Conservation (phyloP, 2,888 invertebrate genomes). For the Cheilosia vulpina region DNA sequence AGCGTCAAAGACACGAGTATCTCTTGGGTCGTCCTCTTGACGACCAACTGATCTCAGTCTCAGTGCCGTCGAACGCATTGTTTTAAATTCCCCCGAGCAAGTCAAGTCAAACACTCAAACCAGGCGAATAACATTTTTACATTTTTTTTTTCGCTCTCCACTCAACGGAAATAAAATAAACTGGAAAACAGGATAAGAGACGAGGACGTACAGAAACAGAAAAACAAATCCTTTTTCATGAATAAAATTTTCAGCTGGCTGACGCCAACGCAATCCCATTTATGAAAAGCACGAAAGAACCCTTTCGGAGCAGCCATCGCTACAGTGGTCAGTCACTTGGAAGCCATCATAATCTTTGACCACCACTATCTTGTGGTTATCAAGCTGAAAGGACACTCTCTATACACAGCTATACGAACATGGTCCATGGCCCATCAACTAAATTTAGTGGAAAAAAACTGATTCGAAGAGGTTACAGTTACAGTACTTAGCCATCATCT, state of each 20-base stretch:
- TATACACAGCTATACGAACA: not conserved
- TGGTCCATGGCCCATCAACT: conserved; percentile 18
- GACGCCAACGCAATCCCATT: conserved; percentile 37
- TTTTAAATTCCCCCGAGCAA: not conserved
- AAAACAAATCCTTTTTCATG: conserved; percentile 31
- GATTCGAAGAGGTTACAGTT: conserved; percentile 4
- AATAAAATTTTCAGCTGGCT: conserved; percentile 29
- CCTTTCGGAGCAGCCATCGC: conserved; percentile 15
- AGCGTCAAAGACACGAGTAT: not conserved
- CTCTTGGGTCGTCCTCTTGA: not conserved
- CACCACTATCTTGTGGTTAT: conserved; percentile 26
- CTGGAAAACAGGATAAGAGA: not conserved
- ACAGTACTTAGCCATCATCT: conserved; percentile 22
- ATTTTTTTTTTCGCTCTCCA: not conserved
- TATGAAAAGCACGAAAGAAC: conserved; percentile 3
- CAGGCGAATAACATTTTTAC: not conserved
- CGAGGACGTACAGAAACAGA: not conserved
- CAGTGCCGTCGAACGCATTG: not conserved
- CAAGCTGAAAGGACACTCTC: conserved; percentile 4
- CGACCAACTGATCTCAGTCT: not conserved
- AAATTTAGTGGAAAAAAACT: conserved; percentile 48
- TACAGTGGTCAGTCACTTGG: conserved; percentile 26
- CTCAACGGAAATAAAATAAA: conserved; percentile 4
- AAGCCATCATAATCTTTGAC: conserved; percentile 34
- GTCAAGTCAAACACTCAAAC: conserved; percentile 6